Conservation (phyloP, 2,797 vertebrate species). For the Triplophysa bombifrons region DNA sequence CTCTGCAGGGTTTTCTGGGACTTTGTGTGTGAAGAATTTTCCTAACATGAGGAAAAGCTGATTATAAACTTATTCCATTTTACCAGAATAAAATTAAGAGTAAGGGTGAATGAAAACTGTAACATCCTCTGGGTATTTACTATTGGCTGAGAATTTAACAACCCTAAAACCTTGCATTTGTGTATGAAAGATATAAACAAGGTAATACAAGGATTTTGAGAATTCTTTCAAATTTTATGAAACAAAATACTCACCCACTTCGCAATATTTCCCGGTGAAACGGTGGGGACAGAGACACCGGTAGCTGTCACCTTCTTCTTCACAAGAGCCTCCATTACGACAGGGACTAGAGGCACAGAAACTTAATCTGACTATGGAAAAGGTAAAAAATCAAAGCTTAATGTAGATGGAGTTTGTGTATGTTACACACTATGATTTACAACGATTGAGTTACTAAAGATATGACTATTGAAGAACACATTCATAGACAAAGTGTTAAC, state of each 20-base stretch:
- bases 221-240: background rate
- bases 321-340: conserved; percentile 93
- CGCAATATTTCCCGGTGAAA: conserved; percentile 94
- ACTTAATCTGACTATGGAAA: conserved; percentile 86
- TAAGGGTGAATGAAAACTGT: conserved; percentile 17
- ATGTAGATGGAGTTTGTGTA: background rate
- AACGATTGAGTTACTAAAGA: background rate
- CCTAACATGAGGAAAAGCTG: conserved; percentile 53
- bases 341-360: conserved; percentile 89
- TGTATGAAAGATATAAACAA: background rate
- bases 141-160: conserved; percentile 18
- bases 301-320: conserved; percentile 85
- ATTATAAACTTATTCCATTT: conserved; percentile 47
- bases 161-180: background rate
- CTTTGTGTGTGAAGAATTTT: conserved; percentile 44
- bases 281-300: conserved; percentile 91
- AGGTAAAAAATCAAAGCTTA: conserved; percentile 43
- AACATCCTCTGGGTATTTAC: conserved; percentile 19
- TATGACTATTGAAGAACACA: background rate
- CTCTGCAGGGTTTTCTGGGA: conserved; percentile 48
- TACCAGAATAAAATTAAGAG: conserved; percentile 22
- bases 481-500: conserved; percentile 41
- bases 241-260: conserved; percentile 85
- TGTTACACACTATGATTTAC: background rate
- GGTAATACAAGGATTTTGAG: background rate